Conservation (phyloP, 2,888 invertebrate genomes). For the Oscheius sp. region DNA sequence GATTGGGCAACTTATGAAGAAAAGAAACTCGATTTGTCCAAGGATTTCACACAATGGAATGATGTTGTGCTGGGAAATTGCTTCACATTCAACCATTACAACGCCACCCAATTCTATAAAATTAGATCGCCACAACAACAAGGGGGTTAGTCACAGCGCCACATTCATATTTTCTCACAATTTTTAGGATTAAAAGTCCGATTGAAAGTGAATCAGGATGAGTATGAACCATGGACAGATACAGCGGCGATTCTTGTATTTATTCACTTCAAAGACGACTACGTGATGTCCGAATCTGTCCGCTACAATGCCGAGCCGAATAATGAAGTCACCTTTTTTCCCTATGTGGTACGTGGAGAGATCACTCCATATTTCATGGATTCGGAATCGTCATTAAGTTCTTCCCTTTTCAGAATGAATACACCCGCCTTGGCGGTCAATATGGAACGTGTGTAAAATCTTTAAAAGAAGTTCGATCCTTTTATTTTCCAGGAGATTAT, state of each 20-base stretch:
- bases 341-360: background rate
- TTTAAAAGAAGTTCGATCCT: constrained; percentile 50
- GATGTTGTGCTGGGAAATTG: constrained; percentile 62
- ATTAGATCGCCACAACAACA: constrained; percentile 43
- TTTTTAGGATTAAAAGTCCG: constrained; percentile 46
- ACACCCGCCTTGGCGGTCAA: constrained; percentile 43
- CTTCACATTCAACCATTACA: constrained; percentile 58
- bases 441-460: constrained; percentile 56
- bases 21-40: constrained; percentile 43
- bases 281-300: constrained; percentile 59
- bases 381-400: too few species aligned
- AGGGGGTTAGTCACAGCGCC: constrained; percentile 39
- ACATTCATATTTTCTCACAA: background rate
- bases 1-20: constrained; percentile 60
- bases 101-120: constrained; percentile 39
- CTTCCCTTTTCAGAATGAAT: constrained; percentile 11
- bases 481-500: constrained; percentile 58
- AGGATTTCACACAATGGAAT: constrained; percentile 52
- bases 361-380: too few species aligned
- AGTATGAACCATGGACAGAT: constrained; percentile 59
- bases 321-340: constrained; percentile 6
- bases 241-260: constrained; percentile 55
- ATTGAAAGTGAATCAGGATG: constrained; percentile 50
- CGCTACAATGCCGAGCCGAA: constrained; percentile 48
- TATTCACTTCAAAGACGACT: constrained; percentile 52